A percentile compares a stretch with the other conserved stretches of the same genome.
phyloP scores from a whole-genome alignment of 2,797 vertebrate genomes.

The Argya squamiceps region DNA sequence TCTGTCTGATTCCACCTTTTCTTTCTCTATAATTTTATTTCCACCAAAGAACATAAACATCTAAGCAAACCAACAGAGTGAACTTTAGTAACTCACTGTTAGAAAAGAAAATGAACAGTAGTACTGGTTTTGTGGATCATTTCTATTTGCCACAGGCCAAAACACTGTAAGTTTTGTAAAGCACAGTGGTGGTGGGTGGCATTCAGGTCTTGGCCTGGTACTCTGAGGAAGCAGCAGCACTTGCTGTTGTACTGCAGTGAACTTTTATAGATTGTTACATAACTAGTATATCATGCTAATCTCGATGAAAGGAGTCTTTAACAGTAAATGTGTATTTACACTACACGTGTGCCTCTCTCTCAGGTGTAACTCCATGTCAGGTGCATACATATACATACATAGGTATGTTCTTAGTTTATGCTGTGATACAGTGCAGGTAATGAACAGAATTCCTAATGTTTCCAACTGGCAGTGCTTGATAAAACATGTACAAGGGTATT shows the following conservation, averaged over 20 bases:
- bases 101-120: not conserved
- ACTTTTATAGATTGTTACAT: not conserved
- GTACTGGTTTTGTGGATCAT: not conserved
- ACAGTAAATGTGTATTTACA: not conserved
- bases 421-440: not conserved
- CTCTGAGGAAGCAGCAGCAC: not conserved
- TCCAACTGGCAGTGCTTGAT: not conserved
- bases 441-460: not conserved
- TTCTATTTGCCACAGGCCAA: not conserved
- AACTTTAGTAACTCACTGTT: not conserved
- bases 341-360: not conserved
- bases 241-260: not conserved
- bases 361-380: not conserved
- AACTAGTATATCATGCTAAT: not conserved
- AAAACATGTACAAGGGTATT: not conserved
- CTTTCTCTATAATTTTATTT: not conserved
- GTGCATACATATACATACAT: not conserved
- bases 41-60: not conserved
- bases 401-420: not conserved
- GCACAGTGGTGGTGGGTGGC: not conserved
- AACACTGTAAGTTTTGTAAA: not conserved
- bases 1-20: not conserved
- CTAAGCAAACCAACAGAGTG: not conserved
- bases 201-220: not conserved
- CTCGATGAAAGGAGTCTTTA: not conserved